Base-by-base conservation (phyloP, 1,140 invertebrate genomes). In the Drosophila serrata region DNA sequence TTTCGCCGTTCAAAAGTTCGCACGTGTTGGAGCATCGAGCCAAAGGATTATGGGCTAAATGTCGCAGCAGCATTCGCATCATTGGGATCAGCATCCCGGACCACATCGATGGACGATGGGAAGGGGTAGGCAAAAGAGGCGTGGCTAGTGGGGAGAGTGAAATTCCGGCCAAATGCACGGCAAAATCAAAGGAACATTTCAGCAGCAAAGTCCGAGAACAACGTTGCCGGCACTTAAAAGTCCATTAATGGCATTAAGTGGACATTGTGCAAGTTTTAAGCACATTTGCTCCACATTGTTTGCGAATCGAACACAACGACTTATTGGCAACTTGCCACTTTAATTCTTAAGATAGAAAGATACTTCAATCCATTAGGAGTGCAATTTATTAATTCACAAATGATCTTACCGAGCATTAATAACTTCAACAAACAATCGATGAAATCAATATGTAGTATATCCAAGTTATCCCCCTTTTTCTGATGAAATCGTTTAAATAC, bases 241-340 rank as follows among this genome's bases (percentile, higher is more conserved):
- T 88, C 84, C 84, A 90, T 88, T 88, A 88, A 90, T 88, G 84
- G 84, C 80, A 88, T 84, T 87, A 87, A 87, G 81, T 84, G 85
- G 73, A 90, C 85, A 88, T 84, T 84, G 68, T 84, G 64, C 60
- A 68, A 73, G 72, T 82, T 88, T 88, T 70, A 67, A 75, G 80
- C 80, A 80, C 85, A 87, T 78, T 88, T 79, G 64, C 74, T 69
- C 48, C 62, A 70, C 68, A 81, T 80, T 88, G 80, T 88, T 72
- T 73, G 72, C 15, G 19, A 46, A 43, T 51, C 31, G 63, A 65
- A 63, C 57, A 6, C n/a, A 45, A 61, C 27, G 57, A 63, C 53
- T 63, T 59, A 63, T 15, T 57, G 53, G 19, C 17, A 64, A 64
- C 63, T 65, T 51, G 60, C 65, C 27, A 31, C 51, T 55, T 55